phyloP scores from a whole-genome alignment of 2,797 vertebrate genomes.

The Lagocephalus sceleratus region DNA sequence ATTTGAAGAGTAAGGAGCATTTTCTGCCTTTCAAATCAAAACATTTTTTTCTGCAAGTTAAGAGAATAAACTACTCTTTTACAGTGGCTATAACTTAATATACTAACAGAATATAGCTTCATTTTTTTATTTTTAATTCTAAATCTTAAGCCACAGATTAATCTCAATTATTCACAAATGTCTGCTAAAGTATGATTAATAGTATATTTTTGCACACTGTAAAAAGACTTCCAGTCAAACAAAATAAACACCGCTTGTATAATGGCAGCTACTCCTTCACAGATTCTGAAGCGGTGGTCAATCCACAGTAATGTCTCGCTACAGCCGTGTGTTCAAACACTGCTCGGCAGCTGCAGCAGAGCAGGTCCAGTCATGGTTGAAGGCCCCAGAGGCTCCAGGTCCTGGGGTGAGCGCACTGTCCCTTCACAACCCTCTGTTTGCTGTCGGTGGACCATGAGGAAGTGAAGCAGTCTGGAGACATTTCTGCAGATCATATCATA shows the following conservation, averaged over 20 bases:
- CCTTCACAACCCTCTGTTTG: constrained; percentile 33
- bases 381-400: constrained; percentile 36
- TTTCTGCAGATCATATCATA: constrained; percentile 23
- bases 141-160: too few relatives aligned
- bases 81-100: too few relatives aligned
- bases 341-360: constrained; percentile 21
- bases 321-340: constrained; percentile 19
- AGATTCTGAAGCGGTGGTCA: constrained; percentile 27
- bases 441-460: constrained; percentile 39
- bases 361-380: constrained; percentile 33
- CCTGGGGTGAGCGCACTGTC: constrained; percentile 36
- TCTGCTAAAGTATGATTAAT: not conserved
- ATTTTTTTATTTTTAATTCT: too few relatives aligned
- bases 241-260: not conserved
- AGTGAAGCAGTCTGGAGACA: constrained; percentile 23
- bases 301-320: too few relatives aligned
- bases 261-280: not conserved
- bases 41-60: too few relatives aligned
- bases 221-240: constrained; percentile 7
- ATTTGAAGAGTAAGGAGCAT: constrained; percentile 4
- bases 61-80: too few relatives aligned
- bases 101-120: too few relatives aligned
- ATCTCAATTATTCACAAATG: not conserved
- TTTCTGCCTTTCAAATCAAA: not conserved
- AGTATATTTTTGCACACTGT: constrained; percentile 9